Base-by-base conservation (phyloP, 2,797 vertebrate species). In the Calcarius lapponicus region DNA sequence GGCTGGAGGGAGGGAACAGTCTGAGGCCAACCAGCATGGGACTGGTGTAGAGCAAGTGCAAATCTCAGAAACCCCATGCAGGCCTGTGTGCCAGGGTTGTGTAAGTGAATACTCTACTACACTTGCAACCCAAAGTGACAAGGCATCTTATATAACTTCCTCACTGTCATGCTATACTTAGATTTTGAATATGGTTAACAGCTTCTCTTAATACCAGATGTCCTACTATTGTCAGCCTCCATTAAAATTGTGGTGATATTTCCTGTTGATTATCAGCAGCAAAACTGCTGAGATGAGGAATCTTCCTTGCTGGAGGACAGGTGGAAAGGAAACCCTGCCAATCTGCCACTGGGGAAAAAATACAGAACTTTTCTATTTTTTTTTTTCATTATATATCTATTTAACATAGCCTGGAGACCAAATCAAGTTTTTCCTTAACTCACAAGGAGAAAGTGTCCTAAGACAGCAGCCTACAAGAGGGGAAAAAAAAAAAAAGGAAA, bases 191-290 rank as follows among this genome's bases (percentile, higher is more conserved):
- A 81, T 53, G 51, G 80, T 95, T 95, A 94, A 90, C 90, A 84
- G 92, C 86, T 95, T 94, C 40, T 32, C 86, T 92, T 95, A 95
- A 92, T 95, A 82, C 71, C 93, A 94, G 78, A 82, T 97, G 92
- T 88, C 95, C 80, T 90, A 87, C 56, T 87, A 86, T 89, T 93
- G 83, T 93, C 90, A 94, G 83, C n/a, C 45, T 73, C 83, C 78
- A 72, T 69, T 64, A 87, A 95, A 86, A 73, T 1, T 50, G 21
- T 90, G 64, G 67, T 81, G 86, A 69, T 79, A 69, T 72, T 95
- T 96, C 94, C 76, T 94, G 58, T 84, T 79, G 86, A 88, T 88
- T 92, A 86, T 86, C 70, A 94, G 58, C 80, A 93, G 80, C 58
- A 88, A 84, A 96, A 94, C 21, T 95, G 94, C 70, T 76, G 80